Conservation (phyloP, 2,113 vertebrate genomes). For the Castor canadensis region DNA sequence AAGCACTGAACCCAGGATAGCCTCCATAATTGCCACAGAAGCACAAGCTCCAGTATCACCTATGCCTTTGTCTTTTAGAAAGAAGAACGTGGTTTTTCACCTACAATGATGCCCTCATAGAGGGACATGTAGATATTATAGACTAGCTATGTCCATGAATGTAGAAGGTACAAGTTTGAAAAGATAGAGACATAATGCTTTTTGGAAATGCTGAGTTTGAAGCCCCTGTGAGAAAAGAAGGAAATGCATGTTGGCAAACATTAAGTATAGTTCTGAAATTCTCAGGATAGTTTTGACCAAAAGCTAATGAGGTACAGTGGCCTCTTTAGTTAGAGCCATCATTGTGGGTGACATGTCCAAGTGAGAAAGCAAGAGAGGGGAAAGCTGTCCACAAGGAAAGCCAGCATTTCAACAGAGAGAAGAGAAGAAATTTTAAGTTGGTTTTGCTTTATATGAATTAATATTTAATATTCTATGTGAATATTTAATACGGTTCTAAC, state of each 20-base stretch:
- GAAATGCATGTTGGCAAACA: accelerated
- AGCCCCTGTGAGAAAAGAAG: too few species aligned
- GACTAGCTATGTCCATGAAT: not conserved
- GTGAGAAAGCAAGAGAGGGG: not conserved
- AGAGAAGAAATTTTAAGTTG: slow-evolving; percentile 16
- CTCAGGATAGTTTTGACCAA: not conserved
- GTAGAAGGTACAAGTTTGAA: not conserved
- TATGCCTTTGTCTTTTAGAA: not conserved
- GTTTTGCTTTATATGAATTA: slow-evolving; percentile 57
- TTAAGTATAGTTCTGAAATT: not conserved
- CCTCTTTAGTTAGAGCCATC: accelerated
- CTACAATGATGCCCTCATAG: not conserved
- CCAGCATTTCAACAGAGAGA: not conserved
- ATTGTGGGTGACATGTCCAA: accelerated
- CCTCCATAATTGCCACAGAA: not conserved
- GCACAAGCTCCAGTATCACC: not conserved
- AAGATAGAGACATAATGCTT: not conserved
- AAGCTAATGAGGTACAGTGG: not conserved
- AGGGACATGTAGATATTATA: not conserved
- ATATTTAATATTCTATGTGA: slow-evolving; percentile 68
- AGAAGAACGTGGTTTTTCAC: not conserved
- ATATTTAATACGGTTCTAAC: slow-evolving; percentile 65
- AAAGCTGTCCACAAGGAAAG: not conserved
- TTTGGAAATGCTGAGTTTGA: not conserved
- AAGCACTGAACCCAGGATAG: accelerated